Evolutionary conservation across 2,113 vertebrate species (phyloP).

Genomic region (Pteronura brasiliensis): DNA sequence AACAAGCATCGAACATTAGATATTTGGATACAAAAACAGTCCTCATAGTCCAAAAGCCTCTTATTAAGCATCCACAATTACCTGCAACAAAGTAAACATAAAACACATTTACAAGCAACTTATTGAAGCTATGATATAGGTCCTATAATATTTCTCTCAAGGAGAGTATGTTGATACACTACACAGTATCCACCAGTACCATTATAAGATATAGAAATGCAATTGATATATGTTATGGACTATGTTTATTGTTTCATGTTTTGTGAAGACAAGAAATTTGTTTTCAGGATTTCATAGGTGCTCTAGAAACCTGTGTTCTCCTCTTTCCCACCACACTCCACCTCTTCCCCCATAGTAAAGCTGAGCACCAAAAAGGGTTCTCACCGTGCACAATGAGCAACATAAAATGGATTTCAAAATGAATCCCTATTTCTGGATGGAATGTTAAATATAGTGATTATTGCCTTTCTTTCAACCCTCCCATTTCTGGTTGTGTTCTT

Average conservation of each 20-base stretch:
- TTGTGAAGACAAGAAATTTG: not conserved
- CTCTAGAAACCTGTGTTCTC: not conserved
- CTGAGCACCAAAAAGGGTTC: not conserved
- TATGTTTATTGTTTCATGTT: not conserved
- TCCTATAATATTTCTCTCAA: not conserved
- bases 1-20: not conserved
- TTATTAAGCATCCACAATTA: not conserved
- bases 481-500: not conserved
- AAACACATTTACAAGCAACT: not conserved
- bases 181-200: not conserved
- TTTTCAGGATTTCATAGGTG: not conserved
- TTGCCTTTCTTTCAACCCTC: not conserved
- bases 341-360: not conserved
- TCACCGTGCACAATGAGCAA: not conserved
- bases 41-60: not conserved
- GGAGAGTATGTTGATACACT: not conserved
- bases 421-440: not conserved
- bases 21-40: not conserved
- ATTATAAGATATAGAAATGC: not conserved
- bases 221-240: not conserved
- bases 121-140: not conserved
- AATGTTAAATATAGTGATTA: not conserved
- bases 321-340: not conserved
- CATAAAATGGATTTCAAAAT: not conserved
- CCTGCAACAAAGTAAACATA: not conserved